Conservation (phyloP, 2,113 vertebrate genomes). For the Pyrgilauda ruficollis region DNA sequence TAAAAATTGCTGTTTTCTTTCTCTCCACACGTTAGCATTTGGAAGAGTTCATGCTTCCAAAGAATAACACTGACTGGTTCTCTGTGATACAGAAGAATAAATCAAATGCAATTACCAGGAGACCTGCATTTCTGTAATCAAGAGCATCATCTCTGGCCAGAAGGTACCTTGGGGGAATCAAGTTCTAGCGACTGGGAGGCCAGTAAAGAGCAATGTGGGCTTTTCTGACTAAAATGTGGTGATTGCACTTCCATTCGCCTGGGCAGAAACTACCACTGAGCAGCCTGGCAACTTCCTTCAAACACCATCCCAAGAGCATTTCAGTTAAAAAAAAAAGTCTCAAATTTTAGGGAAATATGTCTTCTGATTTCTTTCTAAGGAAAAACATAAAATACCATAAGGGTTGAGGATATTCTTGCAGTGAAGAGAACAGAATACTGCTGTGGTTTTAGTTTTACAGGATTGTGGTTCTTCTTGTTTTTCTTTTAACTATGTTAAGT, state of each 20-base stretch:
- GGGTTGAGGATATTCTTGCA: not conserved
- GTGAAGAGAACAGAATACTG: accelerated
- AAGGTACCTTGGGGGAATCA: not conserved
- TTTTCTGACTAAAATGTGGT: not conserved
- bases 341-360: not conserved
- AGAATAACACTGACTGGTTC: not conserved
- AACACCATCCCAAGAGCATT: not conserved
- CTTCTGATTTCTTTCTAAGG: not conserved
- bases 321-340: not conserved
- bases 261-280: not conserved
- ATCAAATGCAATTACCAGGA: not conserved
- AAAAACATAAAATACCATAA: not conserved
- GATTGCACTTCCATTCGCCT: not conserved
- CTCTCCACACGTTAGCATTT: not conserved
- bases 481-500: not conserved
- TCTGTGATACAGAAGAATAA: not conserved
- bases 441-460: not conserved
- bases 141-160: not conserved
- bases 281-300: not conserved
- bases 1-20: not conserved
- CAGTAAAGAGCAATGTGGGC: not conserved
- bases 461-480: not conserved
- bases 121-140: not conserved
- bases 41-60: not conserved
- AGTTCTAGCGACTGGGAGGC: not conserved